These are phyloP conservation scores for Torymus aiolomorphi DNA, from an alignment of 2,888 invertebrate species.

Conservation along the genomic window DNA sequence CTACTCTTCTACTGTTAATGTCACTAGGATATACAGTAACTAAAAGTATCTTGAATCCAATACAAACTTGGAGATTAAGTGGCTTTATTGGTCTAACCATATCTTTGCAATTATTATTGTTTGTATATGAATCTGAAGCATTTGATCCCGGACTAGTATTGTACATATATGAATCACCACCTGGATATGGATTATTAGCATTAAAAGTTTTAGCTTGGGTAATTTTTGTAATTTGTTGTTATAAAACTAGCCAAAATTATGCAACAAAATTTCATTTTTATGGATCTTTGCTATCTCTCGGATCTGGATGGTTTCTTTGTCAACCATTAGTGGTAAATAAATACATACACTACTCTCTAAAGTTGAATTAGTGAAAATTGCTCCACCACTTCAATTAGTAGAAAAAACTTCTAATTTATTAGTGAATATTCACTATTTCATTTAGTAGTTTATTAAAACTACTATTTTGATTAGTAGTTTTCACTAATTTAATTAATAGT, in stretches of 20 bases:
- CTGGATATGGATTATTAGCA: constrained; percentile 88
- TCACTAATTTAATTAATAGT: too few relatives aligned
- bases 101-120: constrained; percentile 84
- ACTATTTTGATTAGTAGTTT: too few relatives aligned
- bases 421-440: too few relatives aligned
- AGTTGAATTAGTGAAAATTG: too few relatives aligned
- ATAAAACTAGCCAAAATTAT: constrained; percentile 70
- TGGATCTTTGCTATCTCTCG: constrained; percentile 67
- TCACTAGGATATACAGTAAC: constrained; percentile 95
- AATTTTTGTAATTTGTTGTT: constrained; percentile 81
- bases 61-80: constrained; percentile 85
- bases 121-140: constrained; percentile 88
- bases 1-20: constrained; percentile 87
- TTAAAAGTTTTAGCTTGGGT: constrained; percentile 88
- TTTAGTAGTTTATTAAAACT: too few relatives aligned
- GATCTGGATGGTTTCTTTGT: constrained; percentile 70
- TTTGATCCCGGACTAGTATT: constrained; percentile 95
- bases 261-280: constrained; percentile 68
- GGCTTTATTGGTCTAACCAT: constrained; percentile 88
- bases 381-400: too few relatives aligned
- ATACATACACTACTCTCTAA: neutral
- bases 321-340: constrained; percentile 68
- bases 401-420: too few relatives aligned
- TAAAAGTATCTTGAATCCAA: constrained; percentile 85
- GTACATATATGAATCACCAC: constrained; percentile 93